These are phyloP conservation scores for Ctenicera cuprea DNA, from an alignment of 2,888 invertebrate genomes.

Conservation along the genomic window DNA sequence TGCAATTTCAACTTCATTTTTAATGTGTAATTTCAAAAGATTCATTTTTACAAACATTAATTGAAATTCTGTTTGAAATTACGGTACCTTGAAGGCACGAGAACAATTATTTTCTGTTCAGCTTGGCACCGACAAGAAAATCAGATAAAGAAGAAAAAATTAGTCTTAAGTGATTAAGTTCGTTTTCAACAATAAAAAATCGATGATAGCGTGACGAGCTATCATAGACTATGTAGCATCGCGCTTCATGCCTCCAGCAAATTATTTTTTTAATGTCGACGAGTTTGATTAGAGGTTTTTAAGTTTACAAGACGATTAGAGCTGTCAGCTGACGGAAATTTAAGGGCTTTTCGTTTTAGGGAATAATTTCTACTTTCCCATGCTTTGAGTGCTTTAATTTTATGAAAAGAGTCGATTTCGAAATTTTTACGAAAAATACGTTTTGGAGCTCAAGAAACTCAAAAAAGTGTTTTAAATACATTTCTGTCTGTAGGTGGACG, in stretches of 20 bases:
- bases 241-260: slow-evolving; percentile 17
- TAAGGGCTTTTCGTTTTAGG: background rate
- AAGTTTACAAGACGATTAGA: slow-evolving; percentile 13
- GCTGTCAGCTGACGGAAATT: background rate
- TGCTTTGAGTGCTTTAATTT: no score
- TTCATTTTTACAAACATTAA: slow-evolving; percentile 13
- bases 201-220: slow-evolving; percentile 29
- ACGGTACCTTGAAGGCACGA: background rate
- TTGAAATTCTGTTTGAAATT: background rate
- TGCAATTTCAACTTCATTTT: slow-evolving; percentile 19
- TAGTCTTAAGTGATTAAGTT: slow-evolving; percentile 6
- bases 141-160: background rate
- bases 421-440: no score
- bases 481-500: no score
- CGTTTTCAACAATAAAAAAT: background rate
- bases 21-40: background rate
- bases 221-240: slow-evolving; percentile 20
- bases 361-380: no score
- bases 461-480: no score
- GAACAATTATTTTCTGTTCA: background rate
- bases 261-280: slow-evolving; percentile 25
- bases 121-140: background rate
- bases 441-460: no score
- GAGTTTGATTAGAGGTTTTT: slow-evolving; percentile 33
- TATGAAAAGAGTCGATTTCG: no score